Evolutionary conservation across 2,113 vertebrate species (phyloP).

Genomic region (Glaucomys volans): DNA sequence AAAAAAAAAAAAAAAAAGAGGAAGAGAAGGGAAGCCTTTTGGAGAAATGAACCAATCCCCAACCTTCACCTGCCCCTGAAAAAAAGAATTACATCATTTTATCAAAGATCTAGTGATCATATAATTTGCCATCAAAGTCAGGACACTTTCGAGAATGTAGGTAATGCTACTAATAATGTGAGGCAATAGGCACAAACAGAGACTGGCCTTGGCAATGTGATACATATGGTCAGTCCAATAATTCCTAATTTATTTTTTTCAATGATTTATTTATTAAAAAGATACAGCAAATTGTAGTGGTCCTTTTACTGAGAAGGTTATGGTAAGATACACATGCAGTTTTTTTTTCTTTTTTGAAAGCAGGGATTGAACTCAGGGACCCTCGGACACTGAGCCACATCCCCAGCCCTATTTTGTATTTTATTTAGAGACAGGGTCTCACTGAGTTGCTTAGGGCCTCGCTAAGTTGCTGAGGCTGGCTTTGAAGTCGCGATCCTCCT

Average conservation of each 20-base stretch:
- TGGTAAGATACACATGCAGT: not conserved
- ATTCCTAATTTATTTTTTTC: constrained; percentile 8
- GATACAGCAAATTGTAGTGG: not conserved
- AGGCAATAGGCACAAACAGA: not conserved
- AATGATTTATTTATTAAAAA: constrained; percentile 54
- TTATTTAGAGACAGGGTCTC: too few relatives aligned
- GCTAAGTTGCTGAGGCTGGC: too few relatives aligned
- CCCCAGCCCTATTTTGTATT: too few relatives aligned
- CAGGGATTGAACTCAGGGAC: too few relatives aligned
- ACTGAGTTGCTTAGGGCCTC: too few relatives aligned
- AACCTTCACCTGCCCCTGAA: too few relatives aligned
- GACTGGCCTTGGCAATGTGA: not conserved
- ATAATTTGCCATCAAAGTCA: constrained; percentile 27
- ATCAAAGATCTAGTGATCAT: not conserved
- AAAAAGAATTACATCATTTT: not conserved
- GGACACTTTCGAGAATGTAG: constrained; percentile 4
- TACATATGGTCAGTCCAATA: not conserved
- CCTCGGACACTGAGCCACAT: too few relatives aligned
- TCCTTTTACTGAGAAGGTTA: constrained; percentile 30
- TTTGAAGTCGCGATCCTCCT: too few relatives aligned
- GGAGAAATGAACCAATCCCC: too few relatives aligned
- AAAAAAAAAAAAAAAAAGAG: too few relatives aligned
- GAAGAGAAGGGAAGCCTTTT: too few relatives aligned
- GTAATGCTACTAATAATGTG: not conserved
- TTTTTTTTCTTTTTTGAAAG: too few relatives aligned